Percentiles rank a stretch among this genome's conserved stretches.
phyloP scores from a whole-genome alignment of 1,140 invertebrate species.

The Prorops nasuta region DNA sequence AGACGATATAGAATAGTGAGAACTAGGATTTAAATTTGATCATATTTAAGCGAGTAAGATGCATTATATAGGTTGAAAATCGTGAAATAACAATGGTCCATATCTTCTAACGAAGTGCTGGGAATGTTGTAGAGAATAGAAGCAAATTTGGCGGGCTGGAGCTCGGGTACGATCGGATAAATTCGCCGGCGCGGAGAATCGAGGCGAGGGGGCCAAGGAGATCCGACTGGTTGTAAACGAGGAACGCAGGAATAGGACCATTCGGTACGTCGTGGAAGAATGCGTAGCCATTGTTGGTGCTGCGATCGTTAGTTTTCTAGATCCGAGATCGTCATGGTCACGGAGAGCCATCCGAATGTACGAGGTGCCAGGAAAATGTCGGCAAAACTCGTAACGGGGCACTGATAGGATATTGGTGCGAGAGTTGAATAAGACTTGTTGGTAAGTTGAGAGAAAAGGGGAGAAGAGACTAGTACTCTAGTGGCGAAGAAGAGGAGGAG shows the following conservation, averaged over 20 bases:
- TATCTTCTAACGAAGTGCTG: too few relatives aligned
- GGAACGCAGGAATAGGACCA: constrained; percentile 46
- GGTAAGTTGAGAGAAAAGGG: not conserved
- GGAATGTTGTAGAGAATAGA: too few relatives aligned
- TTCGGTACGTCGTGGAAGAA: constrained; percentile 48
- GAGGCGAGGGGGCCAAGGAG: constrained; percentile 5
- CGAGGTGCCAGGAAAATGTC: constrained; percentile 33
- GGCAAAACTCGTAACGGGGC: constrained; percentile 29
- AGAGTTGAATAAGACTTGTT: not conserved
- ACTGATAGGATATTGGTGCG: constrained; percentile 34
- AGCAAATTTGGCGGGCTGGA: constrained; percentile 21
- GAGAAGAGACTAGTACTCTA: too few relatives aligned
- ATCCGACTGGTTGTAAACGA: constrained; percentile 15
- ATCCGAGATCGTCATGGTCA: constrained; percentile 50
- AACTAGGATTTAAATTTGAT: too few relatives aligned
- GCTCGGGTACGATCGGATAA: constrained; percentile 8
- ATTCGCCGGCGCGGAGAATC: constrained; percentile 2
- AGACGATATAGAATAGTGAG: too few relatives aligned
- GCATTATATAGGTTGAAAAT: too few relatives aligned
- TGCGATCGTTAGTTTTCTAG: constrained; percentile 48
- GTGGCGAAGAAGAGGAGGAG: too few relatives aligned
- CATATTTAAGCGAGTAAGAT: too few relatives aligned
- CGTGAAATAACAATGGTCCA: too few relatives aligned
- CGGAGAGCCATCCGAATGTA: constrained; percentile 34
- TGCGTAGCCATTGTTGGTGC: constrained; percentile 58